Evolutionary conservation across 2,113 vertebrate species (phyloP).

Genomic region (Malaclemys terrapin): DNA sequence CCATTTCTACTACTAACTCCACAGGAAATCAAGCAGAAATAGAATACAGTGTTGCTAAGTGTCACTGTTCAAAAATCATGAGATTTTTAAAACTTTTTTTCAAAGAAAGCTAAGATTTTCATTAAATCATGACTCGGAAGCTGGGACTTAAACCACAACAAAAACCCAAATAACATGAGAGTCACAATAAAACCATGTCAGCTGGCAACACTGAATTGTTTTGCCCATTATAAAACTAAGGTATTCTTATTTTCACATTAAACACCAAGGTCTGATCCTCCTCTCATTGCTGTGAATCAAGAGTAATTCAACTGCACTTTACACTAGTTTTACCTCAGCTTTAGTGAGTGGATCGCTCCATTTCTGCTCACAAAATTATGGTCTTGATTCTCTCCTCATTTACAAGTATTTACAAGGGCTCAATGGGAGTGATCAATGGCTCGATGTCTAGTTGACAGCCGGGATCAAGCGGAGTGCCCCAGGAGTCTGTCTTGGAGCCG

Average conservation of each 20-base stretch:
- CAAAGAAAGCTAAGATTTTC: background rate
- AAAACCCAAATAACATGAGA: background rate
- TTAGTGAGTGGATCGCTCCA: rapidly evolving
- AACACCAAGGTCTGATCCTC: background rate
- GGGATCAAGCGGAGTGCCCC: too few relatives aligned
- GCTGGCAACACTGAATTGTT: background rate
- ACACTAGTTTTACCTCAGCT: background rate
- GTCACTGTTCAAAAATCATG: background rate
- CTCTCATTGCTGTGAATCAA: background rate
- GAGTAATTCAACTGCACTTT: background rate
- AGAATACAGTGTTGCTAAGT: background rate
- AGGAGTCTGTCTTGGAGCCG: too few relatives aligned
- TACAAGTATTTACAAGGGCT: background rate
- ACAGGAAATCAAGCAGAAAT: background rate
- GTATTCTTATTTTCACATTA: background rate
- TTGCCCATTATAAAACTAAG: background rate
- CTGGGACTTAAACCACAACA: background rate
- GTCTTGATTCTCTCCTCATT: background rate
- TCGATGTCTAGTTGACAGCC: too few relatives aligned
- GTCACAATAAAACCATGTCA: background rate
- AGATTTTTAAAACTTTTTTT: background rate
- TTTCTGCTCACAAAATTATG: background rate
- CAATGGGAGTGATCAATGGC: too few relatives aligned
- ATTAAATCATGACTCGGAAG: background rate
- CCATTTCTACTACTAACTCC: background rate